Percentiles rank a stretch among this genome's conserved stretches.
Conservation (phyloP, 2,888 invertebrate species). For the Orchesellides sinensis region DNA sequence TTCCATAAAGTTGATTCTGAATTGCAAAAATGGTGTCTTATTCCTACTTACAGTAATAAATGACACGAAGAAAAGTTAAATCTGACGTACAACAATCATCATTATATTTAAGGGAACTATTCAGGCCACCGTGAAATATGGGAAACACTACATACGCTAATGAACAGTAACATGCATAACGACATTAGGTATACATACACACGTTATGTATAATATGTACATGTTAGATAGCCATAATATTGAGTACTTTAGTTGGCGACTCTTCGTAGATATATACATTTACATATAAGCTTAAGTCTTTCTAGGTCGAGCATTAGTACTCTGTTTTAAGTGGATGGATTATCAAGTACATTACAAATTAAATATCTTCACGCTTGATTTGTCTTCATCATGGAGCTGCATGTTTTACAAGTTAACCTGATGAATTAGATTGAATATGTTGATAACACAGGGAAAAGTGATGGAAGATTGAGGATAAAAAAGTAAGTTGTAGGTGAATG, state of each 20-base stretch:
- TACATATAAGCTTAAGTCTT: too few species aligned
- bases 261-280: too few species aligned
- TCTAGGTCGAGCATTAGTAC: conserved; percentile 39
- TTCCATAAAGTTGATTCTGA: too few species aligned
- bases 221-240: too few species aligned
- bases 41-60: too few species aligned
- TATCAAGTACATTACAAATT: conserved; percentile 1
- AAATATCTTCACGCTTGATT: conserved; percentile 29
- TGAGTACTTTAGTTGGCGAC: too few species aligned
- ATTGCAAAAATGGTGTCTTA: too few species aligned
- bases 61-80: not conserved
- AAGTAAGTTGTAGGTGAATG: too few species aligned
- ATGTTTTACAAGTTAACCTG: conserved; percentile 5
- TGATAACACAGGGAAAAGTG: conserved; percentile 6
- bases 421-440: conserved; percentile 30
- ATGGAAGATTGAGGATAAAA: not conserved
- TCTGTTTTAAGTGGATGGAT: conserved; percentile 14
- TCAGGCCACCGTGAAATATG: not conserved
- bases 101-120: not conserved
- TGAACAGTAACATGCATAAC: too few species aligned
- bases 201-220: too few species aligned
- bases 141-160: too few species aligned
- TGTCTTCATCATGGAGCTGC: conserved; percentile 33
- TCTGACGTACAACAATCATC: not conserved
- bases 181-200: too few species aligned